Evolutionary conservation across 2,797 vertebrate genomes (phyloP), one percentile per base, ranked within the genome.

Genomic region (Huso huso): DNA sequence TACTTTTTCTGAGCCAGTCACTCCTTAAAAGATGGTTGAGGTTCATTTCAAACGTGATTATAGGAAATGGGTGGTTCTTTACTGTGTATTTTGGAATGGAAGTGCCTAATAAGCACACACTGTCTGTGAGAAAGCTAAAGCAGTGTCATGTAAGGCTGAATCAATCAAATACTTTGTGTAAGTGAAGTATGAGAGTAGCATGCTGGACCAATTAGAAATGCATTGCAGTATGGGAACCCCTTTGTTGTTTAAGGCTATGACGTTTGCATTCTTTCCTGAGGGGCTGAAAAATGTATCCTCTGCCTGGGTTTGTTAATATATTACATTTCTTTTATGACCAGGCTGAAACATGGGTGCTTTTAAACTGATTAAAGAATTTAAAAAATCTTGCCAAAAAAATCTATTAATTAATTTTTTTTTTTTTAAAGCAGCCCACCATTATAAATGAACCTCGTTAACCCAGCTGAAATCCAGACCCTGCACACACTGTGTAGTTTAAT

Each of bases 61-160:
- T 55, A 2, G 12, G 52, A 55, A 55, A 55, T 55, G 52, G 52
- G 52, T 55, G 9, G 9, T 37, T 4, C 23, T 37, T 37, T 37
- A 2, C 52, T 3, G 52, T 6, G 52, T 55, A 55, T 55, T 55
- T 55, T 55, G 52, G 52, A 55, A 55, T 9, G 9, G 8, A n/a
- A 55, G 52, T 55, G 9, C 52, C 9, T 55, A 62, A 55, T 9
- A 9, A 48, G 11, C 3, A 4, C 61, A 62, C 18, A 37, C 3
- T 62, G 37, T 62, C 13, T 62, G 61, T 62, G 61, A 62, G 61
- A 37, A 62, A 62, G 8, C 23, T 62, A 13, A 55, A 55, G 12
- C 9, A 55, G 12, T 10, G 61, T 18, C 23, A 13, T 18, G 13
- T 10, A 23, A 23, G 61, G 5, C 6, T 62, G 61, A 62, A 62